These are phyloP conservation scores for Agrochola lychnidis DNA, from an alignment of 2,888 invertebrate genomes.

Conservation along the genomic window DNA sequence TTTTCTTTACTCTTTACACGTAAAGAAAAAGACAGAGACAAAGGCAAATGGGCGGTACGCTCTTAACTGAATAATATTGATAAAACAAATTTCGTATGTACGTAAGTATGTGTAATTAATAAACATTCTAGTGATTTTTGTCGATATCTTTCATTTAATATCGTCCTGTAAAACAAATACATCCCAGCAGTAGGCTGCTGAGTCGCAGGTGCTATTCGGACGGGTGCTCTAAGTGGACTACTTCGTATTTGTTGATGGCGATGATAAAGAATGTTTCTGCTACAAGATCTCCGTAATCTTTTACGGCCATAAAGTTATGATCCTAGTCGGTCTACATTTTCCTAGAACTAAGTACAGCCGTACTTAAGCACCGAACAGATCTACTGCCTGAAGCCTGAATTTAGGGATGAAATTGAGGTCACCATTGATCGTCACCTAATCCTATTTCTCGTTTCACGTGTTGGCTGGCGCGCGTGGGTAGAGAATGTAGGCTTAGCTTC, in stretches of 20 bases:
- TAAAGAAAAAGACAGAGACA: too few species aligned
- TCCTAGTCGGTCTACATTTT: background rate
- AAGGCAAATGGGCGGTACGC: too few species aligned
- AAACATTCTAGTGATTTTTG: too few species aligned
- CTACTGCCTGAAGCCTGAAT: slow-evolving; percentile 29
- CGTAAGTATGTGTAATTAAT: too few species aligned
- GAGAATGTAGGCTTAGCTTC: slow-evolving; percentile 76
- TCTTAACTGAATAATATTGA: too few species aligned
- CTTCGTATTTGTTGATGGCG: background rate
- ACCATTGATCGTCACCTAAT: slow-evolving; percentile 73
- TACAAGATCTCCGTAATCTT: background rate
- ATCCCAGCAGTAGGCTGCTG: too few species aligned
- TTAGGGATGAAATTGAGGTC: slow-evolving; percentile 52
- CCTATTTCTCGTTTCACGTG: slow-evolving; percentile 72
- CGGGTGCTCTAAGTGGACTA: too few species aligned
- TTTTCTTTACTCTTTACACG: too few species aligned
- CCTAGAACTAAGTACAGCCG: background rate
- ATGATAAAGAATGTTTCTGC: background rate
- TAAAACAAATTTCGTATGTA: too few species aligned
- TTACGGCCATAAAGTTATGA: background rate
- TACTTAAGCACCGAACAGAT: slow-evolving; percentile 16
- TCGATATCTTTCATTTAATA: too few species aligned
- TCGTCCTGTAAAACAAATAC: too few species aligned
- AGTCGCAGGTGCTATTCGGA: too few species aligned
- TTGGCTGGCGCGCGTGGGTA: slow-evolving; percentile 74